phyloP scores from a whole-genome alignment of 2,888 invertebrate species.

The Protonemura montana region DNA sequence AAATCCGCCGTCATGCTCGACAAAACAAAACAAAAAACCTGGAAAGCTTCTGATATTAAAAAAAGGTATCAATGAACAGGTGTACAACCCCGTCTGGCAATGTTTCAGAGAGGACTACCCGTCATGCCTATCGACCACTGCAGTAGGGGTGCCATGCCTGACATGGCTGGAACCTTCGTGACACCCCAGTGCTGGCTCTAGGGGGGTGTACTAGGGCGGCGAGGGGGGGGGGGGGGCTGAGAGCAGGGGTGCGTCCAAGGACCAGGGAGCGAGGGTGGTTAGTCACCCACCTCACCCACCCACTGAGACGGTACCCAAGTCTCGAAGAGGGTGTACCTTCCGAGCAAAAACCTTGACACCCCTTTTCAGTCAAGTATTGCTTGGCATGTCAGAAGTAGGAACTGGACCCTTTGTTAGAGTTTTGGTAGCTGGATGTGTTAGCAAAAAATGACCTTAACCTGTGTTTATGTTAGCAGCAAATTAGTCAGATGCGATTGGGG shows the following conservation, averaged over 20 bases:
- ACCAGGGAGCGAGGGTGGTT: conserved; percentile 7
- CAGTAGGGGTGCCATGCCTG: background rate
- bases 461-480: background rate
- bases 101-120: background rate
- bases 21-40: background rate
- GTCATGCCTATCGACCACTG: background rate
- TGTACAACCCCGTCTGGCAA: background rate
- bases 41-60: background rate
- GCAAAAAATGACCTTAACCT: background rate
- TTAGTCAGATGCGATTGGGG: background rate
- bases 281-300: background rate
- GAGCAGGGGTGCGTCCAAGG: conserved; percentile 4
- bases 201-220: background rate
- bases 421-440: background rate
- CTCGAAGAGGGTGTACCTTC: background rate
- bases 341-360: background rate
- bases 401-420: background rate
- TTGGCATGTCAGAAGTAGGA: background rate
- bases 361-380: background rate
- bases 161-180: background rate
- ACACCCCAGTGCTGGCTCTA: background rate
- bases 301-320: background rate
- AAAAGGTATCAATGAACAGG: background rate
- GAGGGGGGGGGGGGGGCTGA: background rate
- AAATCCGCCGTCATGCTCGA: background rate